Percentiles rank a stretch among this genome's conserved stretches.
These are phyloP conservation scores for Schizopygopsis pylzovi DNA, from an alignment of 2,797 vertebrate genomes.

Conservation along the genomic window DNA sequence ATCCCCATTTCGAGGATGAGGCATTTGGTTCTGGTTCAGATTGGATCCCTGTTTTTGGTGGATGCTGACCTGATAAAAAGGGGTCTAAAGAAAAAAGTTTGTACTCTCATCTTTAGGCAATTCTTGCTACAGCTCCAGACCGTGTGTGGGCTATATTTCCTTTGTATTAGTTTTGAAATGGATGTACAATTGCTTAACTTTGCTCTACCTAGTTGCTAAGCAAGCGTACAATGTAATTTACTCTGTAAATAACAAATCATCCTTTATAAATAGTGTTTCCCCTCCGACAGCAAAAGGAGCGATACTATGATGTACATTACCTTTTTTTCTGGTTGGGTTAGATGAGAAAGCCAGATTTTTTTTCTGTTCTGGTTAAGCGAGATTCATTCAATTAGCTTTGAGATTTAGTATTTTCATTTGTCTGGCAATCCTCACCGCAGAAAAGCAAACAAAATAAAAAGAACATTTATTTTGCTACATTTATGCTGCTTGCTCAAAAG, in stretches of 20 bases:
- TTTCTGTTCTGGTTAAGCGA: background rate
- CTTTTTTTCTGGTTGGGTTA: background rate
- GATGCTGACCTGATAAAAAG: slow-evolving; percentile 26
- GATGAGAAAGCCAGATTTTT: background rate
- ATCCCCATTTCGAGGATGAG: background rate
- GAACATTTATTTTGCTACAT: background rate
- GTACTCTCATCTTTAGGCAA: background rate
- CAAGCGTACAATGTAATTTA: slow-evolving; percentile 2
- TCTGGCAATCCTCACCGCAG: background rate
- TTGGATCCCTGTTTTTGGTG: background rate
- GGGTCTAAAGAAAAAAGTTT: background rate
- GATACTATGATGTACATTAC: background rate
- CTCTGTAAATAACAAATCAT: background rate
- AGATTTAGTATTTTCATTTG: slow-evolving; percentile 22
- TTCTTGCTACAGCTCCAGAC: background rate
- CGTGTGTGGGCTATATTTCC: background rate
- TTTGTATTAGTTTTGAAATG: slow-evolving; percentile 18
- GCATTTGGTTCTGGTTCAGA: background rate
- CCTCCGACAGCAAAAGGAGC: background rate
- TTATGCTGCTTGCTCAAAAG: slow-evolving; percentile 5
- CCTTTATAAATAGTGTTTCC: slow-evolving; percentile 2
- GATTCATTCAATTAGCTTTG: background rate
- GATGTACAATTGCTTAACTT: background rate
- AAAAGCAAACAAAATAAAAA: slow-evolving; percentile 22
- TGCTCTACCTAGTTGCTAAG: background rate